Evolutionary conservation across 1,140 invertebrate genomes (phyloP), one percentile per base, ranked within the genome.

Genomic region (Theocolax elegans): DNA sequence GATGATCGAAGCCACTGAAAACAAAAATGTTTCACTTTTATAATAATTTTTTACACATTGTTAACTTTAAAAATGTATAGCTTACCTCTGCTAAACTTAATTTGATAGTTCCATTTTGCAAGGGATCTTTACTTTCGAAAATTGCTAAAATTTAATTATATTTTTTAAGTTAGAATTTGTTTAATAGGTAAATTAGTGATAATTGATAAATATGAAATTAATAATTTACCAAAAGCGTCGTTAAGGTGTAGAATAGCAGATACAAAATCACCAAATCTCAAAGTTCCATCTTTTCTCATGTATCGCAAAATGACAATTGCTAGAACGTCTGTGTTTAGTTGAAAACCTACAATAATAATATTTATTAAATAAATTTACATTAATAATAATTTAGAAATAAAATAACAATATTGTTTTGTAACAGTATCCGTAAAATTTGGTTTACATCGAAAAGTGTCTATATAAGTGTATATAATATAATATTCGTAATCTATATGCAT

Each of bases 181-280:
- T n/a, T n/a, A n/a, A n/a, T n/a, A n/a, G n/a, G n/a, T n/a, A n/a
- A n/a, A n/a, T n/a, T n/a, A n/a, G n/a, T n/a, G n/a, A n/a, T n/a
- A n/a, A n/a, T 19, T 19, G n/a, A 12, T 10, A 54, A 71, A 71
- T 71, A 19, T 60, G 9, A 51, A 66, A 46, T 42, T 17, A 71
- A 48, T 72, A 25, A 83, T 88, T 92, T 89, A 94, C 94, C 92
- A 81, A 97, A 97, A 31, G 95, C 93, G 65, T 94, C 90, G 67
- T 93, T 94, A 31, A 97, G 86, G 79, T 96, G 94, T 71, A 97
- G 87, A 79, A 97, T 93, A 38, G 94, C 93, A 6, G 93, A 94
- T 0, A 97, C 95, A 80, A 96, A 97, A 83, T 97, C 95, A 17
- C 95, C 95, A 79, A 97, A 95, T 76, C 95, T 86, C n/a, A 97